phyloP scores from a whole-genome alignment of 2,888 invertebrate species.

The Schizotus pectinicornis region DNA sequence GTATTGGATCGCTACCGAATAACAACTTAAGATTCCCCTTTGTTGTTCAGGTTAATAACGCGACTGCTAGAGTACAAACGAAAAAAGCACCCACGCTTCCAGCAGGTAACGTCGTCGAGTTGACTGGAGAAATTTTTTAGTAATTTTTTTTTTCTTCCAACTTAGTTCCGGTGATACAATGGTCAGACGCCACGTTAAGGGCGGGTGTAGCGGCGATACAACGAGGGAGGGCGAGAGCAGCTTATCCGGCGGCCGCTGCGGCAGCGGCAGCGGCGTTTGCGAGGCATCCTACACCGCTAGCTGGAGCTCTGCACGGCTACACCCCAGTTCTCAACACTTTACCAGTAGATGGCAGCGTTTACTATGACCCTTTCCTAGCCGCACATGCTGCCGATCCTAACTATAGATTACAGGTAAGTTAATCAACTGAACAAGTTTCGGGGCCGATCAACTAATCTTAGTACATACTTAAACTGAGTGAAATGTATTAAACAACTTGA shows the following conservation, averaged over 20 bases:
- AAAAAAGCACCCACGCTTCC: slow-evolving; percentile 94
- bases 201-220: slow-evolving; percentile 83
- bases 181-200: slow-evolving; percentile 82
- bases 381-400: slow-evolving; percentile 86
- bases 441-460: too few relatives aligned
- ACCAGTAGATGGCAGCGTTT: slow-evolving; percentile 74
- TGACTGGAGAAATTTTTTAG: background rate
- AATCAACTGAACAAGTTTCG: background rate
- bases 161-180: slow-evolving; percentile 85
- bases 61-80: slow-evolving; percentile 98
- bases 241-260: slow-evolving; percentile 73
- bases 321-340: slow-evolving; percentile 66
- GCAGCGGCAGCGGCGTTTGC: slow-evolving; percentile 75
- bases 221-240: slow-evolving; percentile 72
- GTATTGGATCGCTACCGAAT: slow-evolving; percentile 42
- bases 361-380: slow-evolving; percentile 96
- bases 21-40: slow-evolving; percentile 34
- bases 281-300: slow-evolving; percentile 71
- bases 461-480: background rate
- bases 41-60: slow-evolving; percentile 92
- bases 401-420: slow-evolving; percentile 88
- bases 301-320: slow-evolving; percentile 84
- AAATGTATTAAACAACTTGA: background rate
- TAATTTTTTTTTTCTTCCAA: slow-evolving; percentile 6
- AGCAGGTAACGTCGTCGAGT: slow-evolving; percentile 68